Evolutionary conservation across 2,888 invertebrate genomes (phyloP).

Genomic region (Epistrophe eligans): DNA sequence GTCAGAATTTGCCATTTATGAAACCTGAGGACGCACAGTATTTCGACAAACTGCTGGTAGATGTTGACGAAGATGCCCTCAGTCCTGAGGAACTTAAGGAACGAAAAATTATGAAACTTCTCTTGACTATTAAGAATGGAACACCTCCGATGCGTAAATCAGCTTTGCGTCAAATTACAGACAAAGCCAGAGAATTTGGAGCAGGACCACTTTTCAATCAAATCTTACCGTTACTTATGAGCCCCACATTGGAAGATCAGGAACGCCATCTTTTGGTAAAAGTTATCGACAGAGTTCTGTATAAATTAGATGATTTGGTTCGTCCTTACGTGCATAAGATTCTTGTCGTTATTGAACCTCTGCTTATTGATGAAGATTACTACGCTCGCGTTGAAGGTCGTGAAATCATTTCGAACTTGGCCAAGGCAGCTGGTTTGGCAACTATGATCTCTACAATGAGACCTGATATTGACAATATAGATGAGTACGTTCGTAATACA

Average conservation of each 20-base stretch:
- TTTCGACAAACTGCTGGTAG: conserved; percentile 98
- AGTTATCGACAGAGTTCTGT: conserved; percentile 98
- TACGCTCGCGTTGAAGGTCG: conserved; percentile 99
- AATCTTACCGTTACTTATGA: conserved; percentile 99
- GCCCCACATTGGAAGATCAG: conserved; percentile 99
- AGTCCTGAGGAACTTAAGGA: conserved; percentile 99
- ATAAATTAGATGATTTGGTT: conserved; percentile 99
- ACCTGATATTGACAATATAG: conserved; percentile 99
- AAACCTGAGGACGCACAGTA: conserved; percentile 99
- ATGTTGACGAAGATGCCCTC: conserved; percentile 98
- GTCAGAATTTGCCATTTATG: conserved; percentile 97
- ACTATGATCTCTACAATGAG: conserved; percentile 99
- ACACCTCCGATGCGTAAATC: conserved; percentile 99
- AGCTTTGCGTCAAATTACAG: conserved; percentile 98
- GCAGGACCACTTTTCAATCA: conserved; percentile 99
- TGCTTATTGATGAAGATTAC: conserved; percentile 99
- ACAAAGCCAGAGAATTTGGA: conserved; percentile 99
- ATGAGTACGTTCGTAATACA: conserved; percentile 99
- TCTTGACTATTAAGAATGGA: conserved; percentile 99
- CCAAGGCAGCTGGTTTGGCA: conserved; percentile 99
- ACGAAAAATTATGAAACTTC: conserved; percentile 98
- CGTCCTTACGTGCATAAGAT: conserved; percentile 99
- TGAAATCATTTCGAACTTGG: conserved; percentile 99
- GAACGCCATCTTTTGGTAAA: conserved; percentile 99
- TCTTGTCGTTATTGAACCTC: conserved; percentile 98